These are phyloP conservation scores for Cladopsammia gracilis DNA, from an alignment of 64 coral and sea anemone genomes.

Conservation along the genomic window DNA sequence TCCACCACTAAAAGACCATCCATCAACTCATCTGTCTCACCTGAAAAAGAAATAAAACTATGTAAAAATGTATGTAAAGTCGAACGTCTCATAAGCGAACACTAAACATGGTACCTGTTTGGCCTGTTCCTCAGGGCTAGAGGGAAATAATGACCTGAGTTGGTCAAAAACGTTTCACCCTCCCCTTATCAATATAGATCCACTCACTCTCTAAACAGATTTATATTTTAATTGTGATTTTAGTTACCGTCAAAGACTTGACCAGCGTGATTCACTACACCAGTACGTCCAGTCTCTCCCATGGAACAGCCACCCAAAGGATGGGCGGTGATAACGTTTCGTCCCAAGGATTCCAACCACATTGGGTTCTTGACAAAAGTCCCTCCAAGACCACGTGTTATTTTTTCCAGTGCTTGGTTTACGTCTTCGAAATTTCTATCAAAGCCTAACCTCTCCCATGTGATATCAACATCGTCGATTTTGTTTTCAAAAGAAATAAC, in stretches of 20 bases:
- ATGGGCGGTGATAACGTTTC: constrained; percentile 33
- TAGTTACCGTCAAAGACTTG: constrained; percentile 67
- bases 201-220: too few species aligned
- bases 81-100: too few species aligned
- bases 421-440: constrained; percentile 46
- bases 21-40: neutral
- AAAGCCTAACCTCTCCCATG: constrained; percentile 46
- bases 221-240: too few species aligned
- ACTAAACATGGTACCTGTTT: too few species aligned
- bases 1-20: constrained; percentile 38
- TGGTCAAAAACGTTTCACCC: too few species aligned
- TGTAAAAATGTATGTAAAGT: too few species aligned
- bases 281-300: constrained; percentile 42
- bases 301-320: constrained; percentile 66
- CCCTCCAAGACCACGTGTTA: constrained; percentile 8
- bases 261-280: constrained; percentile 65
- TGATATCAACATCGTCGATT: constrained; percentile 30
- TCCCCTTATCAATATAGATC: too few species aligned
- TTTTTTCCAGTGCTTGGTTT: constrained; percentile 34
- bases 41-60: neutral
- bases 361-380: constrained; percentile 48
- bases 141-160: too few species aligned
- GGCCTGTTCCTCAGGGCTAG: too few species aligned
- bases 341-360: constrained; percentile 11
- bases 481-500: constrained; percentile 18